Conservation (phyloP, 2,797 vertebrate species). For the Lagorchestes hirsutus region DNA sequence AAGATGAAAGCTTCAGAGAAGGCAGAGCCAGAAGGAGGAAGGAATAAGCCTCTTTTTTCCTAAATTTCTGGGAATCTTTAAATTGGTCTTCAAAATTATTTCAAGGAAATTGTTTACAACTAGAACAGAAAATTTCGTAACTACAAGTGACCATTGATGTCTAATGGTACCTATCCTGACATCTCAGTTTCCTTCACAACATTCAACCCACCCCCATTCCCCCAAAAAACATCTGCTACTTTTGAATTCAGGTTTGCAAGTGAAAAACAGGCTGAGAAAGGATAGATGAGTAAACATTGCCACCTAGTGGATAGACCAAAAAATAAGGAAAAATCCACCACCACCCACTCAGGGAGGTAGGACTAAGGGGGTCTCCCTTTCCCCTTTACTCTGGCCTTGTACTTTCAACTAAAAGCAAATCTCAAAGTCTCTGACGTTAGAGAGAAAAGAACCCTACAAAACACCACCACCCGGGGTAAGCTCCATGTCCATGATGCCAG, state of each 20-base stretch:
- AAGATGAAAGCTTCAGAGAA: not conserved
- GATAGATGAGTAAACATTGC: conserved; percentile 87
- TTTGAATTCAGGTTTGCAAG: conserved; percentile 70
- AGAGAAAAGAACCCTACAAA: not conserved
- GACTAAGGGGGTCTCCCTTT: not conserved
- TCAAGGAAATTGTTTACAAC: conserved; percentile 81
- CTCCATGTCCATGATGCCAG: not conserved
- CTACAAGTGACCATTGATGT: conserved; percentile 70
- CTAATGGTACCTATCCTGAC: conserved; percentile 78
- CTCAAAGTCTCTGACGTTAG: conserved; percentile 1
- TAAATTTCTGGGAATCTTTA: conserved; percentile 74
- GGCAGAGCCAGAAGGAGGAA: not conserved
- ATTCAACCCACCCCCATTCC: not conserved
- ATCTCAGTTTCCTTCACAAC: conserved; percentile 77
- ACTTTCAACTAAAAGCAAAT: not conserved
- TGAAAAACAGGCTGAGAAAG: not conserved
- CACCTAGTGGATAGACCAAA: conserved; percentile 84
- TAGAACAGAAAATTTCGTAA: conserved; percentile 67
- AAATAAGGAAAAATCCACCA: not conserved
- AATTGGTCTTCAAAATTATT: conserved; percentile 79
- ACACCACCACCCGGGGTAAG: not conserved
- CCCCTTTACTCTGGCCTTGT: not conserved
- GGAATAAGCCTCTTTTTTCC: not conserved
- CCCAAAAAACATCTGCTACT: conserved; percentile 75
- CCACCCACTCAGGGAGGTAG: not conserved